Conservation (phyloP, 2,797 vertebrate species). For the Phylloscopus collybita region DNA sequence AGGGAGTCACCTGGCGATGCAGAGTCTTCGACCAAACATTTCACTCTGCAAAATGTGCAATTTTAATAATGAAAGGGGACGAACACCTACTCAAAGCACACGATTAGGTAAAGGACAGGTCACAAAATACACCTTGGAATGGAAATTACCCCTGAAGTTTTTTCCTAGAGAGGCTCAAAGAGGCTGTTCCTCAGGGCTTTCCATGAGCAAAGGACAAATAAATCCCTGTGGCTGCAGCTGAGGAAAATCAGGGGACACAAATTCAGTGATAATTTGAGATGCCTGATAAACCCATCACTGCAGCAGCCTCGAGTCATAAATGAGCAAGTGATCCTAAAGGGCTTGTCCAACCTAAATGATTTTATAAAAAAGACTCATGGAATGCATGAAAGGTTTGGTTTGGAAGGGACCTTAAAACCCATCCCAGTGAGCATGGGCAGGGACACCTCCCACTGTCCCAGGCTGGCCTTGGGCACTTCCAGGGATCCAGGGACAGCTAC, state of each 20-base stretch:
- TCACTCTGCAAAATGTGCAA: too few relatives aligned
- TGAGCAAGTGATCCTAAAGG: not conserved
- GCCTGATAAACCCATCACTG: not conserved
- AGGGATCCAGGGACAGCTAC: not conserved
- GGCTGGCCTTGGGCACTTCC: not conserved
- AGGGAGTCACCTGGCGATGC: not conserved
- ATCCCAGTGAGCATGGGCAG: not conserved
- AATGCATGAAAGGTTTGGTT: not conserved
- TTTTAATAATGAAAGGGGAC: not conserved
- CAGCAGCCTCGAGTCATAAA: not conserved
- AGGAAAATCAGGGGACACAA: not conserved
- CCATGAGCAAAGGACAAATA: fast-evolving
- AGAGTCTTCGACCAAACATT: not conserved
- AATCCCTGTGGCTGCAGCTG: not conserved
- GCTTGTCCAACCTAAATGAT: not conserved
- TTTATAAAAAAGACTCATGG: too few relatives aligned
- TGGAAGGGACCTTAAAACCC: not conserved
- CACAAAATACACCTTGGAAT: not conserved
- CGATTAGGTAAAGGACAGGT: not conserved
- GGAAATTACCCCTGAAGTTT: not conserved
- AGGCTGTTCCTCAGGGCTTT: not conserved
- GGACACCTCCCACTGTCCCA: not conserved
- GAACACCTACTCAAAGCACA: not conserved
- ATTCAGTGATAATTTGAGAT: not conserved
- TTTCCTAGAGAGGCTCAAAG: not conserved